Percentiles rank a stretch among this genome's conserved stretches.
Evolutionary conservation across 2,888 invertebrate genomes (phyloP).

Genomic region (Hirtodrosophila trivittata): DNA sequence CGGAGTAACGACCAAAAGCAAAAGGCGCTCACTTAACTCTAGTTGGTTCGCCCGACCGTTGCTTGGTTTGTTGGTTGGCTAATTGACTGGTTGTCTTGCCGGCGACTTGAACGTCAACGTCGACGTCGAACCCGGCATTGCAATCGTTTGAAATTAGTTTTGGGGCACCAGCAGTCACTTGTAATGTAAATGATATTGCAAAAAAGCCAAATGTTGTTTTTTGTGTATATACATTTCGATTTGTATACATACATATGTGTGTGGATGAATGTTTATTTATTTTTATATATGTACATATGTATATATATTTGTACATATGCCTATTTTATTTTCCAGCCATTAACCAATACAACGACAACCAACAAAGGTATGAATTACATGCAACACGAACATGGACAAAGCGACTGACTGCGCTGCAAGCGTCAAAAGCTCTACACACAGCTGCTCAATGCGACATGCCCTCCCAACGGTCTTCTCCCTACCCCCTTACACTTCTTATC

Average conservation of each 20-base stretch:
- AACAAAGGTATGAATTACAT: slow-evolving; percentile 19
- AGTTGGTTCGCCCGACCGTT: no score
- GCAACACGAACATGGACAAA: slow-evolving; percentile 45
- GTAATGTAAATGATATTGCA: slow-evolving; percentile 57
- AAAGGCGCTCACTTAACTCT: slow-evolving; percentile 38
- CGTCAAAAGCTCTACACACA: slow-evolving; percentile 32
- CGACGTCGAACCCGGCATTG: slow-evolving; percentile 12
- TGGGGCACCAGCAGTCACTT: slow-evolving; percentile 31
- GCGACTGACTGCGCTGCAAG: slow-evolving; percentile 25
- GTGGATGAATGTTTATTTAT: no score
- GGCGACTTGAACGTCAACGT: slow-evolving; percentile 7
- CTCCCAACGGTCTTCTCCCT: not conserved
- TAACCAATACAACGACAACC: slow-evolving; percentile 54
- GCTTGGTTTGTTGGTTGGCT: not conserved
- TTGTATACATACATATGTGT: slow-evolving; percentile 10
- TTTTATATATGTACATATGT: no score
- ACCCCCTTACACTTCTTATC: not conserved
- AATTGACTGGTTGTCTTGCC: slow-evolving; percentile 38
- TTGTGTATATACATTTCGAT: no score
- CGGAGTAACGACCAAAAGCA: slow-evolving; percentile 59
- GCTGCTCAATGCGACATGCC: slow-evolving; percentile 33
- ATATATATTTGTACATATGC: slow-evolving; percentile 15
- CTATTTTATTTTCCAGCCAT: slow-evolving; percentile 69
- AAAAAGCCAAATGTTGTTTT: slow-evolving; percentile 42
- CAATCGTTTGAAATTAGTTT: slow-evolving; percentile 31